Conservation (phyloP, 2,797 vertebrate species). For the Phylloscopus collybita region DNA sequence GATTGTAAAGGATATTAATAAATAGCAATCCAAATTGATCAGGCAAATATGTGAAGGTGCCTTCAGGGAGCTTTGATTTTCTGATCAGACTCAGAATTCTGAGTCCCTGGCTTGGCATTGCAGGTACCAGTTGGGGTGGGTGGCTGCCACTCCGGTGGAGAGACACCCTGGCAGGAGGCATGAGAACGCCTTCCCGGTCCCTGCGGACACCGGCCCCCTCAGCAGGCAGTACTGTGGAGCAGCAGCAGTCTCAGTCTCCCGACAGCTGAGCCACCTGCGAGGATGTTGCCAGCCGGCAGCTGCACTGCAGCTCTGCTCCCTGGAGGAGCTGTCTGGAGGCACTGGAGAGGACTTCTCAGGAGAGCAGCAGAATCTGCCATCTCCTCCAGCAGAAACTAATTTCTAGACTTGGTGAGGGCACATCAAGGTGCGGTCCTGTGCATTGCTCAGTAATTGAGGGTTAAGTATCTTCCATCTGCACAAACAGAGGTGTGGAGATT, state of each 20-base stretch:
- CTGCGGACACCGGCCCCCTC: accelerated
- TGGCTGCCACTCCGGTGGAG: not conserved
- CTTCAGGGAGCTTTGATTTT: not conserved
- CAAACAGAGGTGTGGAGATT: accelerated
- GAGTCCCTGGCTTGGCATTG: not conserved
- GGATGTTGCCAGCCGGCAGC: not conserved
- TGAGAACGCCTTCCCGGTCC: accelerated
- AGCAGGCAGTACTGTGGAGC: accelerated
- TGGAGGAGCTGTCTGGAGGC: accelerated
- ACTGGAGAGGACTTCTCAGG: not conserved
- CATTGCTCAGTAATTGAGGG: not conserved
- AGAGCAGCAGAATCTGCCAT: not conserved
- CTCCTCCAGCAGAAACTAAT: not conserved
- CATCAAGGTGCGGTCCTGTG: not conserved
- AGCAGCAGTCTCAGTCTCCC: not conserved
- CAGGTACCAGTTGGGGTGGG: not conserved
- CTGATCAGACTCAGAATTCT: not conserved
- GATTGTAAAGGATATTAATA: not conserved
- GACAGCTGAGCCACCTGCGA: accelerated
- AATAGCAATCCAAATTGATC: not conserved
- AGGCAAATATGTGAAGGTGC: not conserved
- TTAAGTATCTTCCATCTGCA: not conserved
- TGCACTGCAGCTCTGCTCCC: not conserved
- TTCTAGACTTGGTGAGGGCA: not conserved
- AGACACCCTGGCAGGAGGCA: not conserved